These are phyloP conservation scores for Clanis bilineata DNA, from an alignment of 2,888 invertebrate species.

Conservation along the genomic window DNA sequence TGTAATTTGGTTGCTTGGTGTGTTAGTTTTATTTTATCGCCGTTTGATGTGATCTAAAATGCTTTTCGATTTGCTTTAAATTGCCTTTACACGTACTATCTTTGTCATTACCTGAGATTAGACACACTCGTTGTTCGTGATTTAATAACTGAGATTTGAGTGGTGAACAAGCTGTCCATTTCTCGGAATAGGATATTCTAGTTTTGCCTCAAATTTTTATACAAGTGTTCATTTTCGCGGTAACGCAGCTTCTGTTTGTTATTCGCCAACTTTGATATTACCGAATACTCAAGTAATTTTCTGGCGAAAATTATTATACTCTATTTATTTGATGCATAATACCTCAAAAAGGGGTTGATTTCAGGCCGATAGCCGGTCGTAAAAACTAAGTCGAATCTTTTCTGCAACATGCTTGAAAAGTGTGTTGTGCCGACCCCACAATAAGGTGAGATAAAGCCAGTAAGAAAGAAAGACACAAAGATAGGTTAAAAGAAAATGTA, in stretches of 20 bases:
- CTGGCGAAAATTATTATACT: not conserved
- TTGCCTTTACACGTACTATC: not conserved
- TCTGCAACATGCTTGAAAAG: too few relatives aligned
- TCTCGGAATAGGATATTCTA: conserved; percentile 4
- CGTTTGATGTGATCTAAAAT: not conserved
- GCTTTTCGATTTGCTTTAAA: not conserved
- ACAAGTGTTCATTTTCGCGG: not conserved
- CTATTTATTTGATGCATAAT: not conserved
- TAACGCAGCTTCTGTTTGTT: conserved; percentile 5
- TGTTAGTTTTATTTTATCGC: conserved; percentile 11
- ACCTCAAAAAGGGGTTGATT: too few relatives aligned
- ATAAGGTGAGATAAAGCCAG: too few relatives aligned
- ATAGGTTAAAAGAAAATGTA: too few relatives aligned
- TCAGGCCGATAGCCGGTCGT: too few relatives aligned
- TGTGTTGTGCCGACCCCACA: too few relatives aligned
- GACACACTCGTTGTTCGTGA: not conserved
- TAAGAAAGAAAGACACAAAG: too few relatives aligned
- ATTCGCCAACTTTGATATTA: not conserved
- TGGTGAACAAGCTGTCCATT: not conserved
- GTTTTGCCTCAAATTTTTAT: not conserved
- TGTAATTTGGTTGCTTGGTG: conserved; percentile 9
- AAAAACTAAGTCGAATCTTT: too few relatives aligned
- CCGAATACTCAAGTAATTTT: not conserved
- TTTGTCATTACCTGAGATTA: not conserved
- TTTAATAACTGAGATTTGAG: not conserved